Base-by-base conservation (phyloP, 2,113 vertebrate species). In the Bettongia penicillata region DNA sequence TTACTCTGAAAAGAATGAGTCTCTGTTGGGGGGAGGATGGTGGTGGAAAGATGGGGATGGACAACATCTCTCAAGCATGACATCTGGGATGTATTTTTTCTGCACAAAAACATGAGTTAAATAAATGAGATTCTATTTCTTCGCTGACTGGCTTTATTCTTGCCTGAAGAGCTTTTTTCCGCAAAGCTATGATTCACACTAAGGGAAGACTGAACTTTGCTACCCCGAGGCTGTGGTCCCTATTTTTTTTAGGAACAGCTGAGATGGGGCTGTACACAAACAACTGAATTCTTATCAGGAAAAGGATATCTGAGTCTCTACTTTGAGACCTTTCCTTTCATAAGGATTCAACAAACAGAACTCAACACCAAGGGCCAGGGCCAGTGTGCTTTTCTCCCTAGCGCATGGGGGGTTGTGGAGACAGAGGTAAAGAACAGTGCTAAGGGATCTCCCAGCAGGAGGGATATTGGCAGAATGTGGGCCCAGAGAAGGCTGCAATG, bases 91-190 rank as follows among this genome's bases (percentile, higher is more conserved):
- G 57, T 11, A 31, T 31, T 31, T 55, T 90, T 53, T 52, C 90
- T 51, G 0, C 2, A n/a, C 5, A 55, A 19, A 47, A n/a, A 25
- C 1, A 23, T 11, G 0, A 5, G 24, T 47, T 48, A 47, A 93
- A 84, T 52, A 89, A 95, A 47, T 0, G 14, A 2, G 0, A 28
- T 9, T 3, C 11, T 0, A 1, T 7, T 25, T 43, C 61, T 90
- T 19, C 3, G 6, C 26, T 9, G 11, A 9, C 10, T 49, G 51
- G n/a, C 1, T 19, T 89, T 50, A 14, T n/a, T 37, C 53, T 51
- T 49, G 31, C 0, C 0, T 0, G 37, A 11, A 0, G 31, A 68
- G 12, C 57, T 61, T 28, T 26, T 26, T 55, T 26, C 25, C 25
- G 8, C 22, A 53, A 24, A 6, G 53, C 53, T 53, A 53, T 0